Conservation (phyloP, 1,140 invertebrate species). For the Penaeus chinensis region DNA sequence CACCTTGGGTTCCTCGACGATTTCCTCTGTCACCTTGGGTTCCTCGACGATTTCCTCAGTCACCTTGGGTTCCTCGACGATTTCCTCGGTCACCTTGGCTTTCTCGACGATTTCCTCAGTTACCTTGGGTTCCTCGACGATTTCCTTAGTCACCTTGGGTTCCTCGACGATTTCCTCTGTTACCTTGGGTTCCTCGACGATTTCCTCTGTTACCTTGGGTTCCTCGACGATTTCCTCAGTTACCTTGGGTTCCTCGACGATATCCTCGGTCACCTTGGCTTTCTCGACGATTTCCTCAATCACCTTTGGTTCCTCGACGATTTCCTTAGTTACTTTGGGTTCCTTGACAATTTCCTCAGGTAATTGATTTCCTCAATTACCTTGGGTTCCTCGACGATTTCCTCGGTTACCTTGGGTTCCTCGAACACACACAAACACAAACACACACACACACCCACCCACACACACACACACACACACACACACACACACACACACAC, state of each 20-base stretch:
- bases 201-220: not conserved
- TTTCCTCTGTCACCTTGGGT: not conserved
- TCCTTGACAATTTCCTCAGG: too few species aligned
- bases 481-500: constrained; percentile 12
- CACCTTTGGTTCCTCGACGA: too few species aligned
- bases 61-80: too few species aligned
- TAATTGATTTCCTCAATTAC: too few species aligned
- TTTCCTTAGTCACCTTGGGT: not conserved
- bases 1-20: too few species aligned
- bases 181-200: not conserved
- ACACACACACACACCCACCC: not conserved
- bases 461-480: constrained; percentile 12
- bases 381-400: not conserved
- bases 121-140: too few species aligned
- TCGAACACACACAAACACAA: not conserved
- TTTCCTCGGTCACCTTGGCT: not conserved
- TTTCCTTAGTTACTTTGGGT: not conserved
- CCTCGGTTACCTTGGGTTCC: too few species aligned
- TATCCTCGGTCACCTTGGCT: not conserved
- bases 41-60: too few species aligned
- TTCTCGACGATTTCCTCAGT: too few species aligned
- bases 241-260: too few species aligned
- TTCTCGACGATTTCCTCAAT: too few species aligned
- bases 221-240: too few species aligned
- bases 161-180: not conserved